These are phyloP conservation scores for Tricholauxania praeusta DNA, from an alignment of 2,888 invertebrate species.

Conservation along the genomic window DNA sequence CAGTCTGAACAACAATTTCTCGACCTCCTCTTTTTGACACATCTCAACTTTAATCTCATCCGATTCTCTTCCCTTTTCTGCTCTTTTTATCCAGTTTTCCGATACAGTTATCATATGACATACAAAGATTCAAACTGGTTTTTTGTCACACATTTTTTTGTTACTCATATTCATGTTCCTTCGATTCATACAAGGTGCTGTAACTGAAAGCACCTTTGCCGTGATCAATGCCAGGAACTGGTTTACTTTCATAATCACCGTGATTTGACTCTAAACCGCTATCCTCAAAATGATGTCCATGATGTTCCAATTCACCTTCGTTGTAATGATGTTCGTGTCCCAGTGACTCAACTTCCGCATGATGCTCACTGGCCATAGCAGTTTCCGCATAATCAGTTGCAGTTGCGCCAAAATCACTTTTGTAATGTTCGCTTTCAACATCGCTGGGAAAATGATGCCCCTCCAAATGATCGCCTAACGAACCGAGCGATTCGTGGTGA, in stretches of 20 bases:
- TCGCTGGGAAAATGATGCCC: slow-evolving; percentile 56
- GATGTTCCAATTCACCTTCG: slow-evolving; percentile 38
- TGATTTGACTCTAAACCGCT: slow-evolving; percentile 36
- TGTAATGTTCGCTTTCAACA: slow-evolving; percentile 46
- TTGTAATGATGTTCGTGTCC: slow-evolving; percentile 49
- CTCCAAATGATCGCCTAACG: slow-evolving; percentile 56
- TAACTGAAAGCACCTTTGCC: slow-evolving; percentile 66
- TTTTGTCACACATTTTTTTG: not conserved
- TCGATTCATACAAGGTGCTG: slow-evolving; percentile 61
- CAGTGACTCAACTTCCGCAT: slow-evolving; percentile 41
- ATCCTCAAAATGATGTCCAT: slow-evolving; percentile 34
- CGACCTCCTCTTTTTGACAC: too few species aligned
- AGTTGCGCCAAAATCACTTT: slow-evolving; percentile 40
- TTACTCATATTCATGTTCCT: slow-evolving; percentile 47
- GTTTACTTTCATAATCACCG: slow-evolving; percentile 49
- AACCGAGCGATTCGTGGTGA: slow-evolving; percentile 53
- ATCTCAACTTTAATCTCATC: too few species aligned
- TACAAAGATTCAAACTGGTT: not conserved
- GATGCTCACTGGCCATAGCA: slow-evolving; percentile 44
- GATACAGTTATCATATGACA: not conserved
- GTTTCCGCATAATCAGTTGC: slow-evolving; percentile 53
- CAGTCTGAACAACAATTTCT: too few species aligned
- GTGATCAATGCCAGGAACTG: slow-evolving; percentile 62
- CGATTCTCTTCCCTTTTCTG: too few species aligned
- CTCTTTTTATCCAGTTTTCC: too few species aligned